phyloP scores from a whole-genome alignment of 2,888 invertebrate genomes.

The Microplitis deprimator region DNA sequence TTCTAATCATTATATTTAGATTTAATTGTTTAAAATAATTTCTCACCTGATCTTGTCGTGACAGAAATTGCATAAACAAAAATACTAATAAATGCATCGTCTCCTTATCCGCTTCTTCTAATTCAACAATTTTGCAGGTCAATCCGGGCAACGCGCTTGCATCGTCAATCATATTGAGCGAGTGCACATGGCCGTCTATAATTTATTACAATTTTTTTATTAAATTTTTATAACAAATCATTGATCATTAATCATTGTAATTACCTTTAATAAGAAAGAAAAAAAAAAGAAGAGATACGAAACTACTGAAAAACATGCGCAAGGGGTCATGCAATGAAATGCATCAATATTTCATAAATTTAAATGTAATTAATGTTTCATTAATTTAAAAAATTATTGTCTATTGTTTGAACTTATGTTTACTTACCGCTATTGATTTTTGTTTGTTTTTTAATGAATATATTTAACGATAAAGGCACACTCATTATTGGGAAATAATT shows the following conservation, averaged over 20 bases:
- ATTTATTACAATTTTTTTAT: slow-evolving; percentile 41
- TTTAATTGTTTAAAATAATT: too few relatives aligned
- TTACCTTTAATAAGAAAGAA: too few relatives aligned
- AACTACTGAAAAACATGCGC: neutral
- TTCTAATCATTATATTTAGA: too few relatives aligned
- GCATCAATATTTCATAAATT: neutral
- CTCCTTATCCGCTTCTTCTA: slow-evolving; percentile 95
- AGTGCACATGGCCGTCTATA: slow-evolving; percentile 87
- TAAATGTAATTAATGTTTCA: neutral
- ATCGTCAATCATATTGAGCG: slow-evolving; percentile 83
- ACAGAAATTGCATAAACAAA: slow-evolving; percentile 96
- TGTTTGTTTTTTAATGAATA: neutral
- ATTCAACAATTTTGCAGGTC: slow-evolving; percentile 90
- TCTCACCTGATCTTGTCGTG: slow-evolving; percentile 79
- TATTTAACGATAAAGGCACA: slow-evolving; percentile 49
- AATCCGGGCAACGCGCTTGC: slow-evolving; percentile 81
- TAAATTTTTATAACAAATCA: too few relatives aligned
- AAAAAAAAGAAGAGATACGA: neutral
- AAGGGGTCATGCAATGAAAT: slow-evolving; percentile 26
- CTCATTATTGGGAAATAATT: slow-evolving; percentile 37
- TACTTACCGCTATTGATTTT: neutral
- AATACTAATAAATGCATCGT: slow-evolving; percentile 95
- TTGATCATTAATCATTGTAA: neutral
- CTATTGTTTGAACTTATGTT: neutral
- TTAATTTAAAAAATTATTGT: neutral